Evolutionary conservation across 2,888 invertebrate species (phyloP), one percentile per base, ranked within the genome.

Genomic region (Torymus auratus): DNA sequence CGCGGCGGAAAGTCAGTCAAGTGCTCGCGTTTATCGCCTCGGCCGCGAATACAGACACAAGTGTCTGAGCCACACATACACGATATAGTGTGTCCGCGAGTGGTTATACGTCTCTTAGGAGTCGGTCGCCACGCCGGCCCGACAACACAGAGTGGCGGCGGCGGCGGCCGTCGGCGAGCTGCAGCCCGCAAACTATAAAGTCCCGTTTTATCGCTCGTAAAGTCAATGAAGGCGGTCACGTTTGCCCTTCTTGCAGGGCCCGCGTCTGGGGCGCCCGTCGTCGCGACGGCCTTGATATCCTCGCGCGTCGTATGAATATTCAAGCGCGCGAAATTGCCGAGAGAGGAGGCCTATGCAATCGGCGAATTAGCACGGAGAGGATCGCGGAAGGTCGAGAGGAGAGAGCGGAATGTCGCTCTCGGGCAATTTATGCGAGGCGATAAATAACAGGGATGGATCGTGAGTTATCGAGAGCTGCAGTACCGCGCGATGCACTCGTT

Each of bases 151-250:
- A 41, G 41, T 1, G 7, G 7, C 41, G 28, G 28, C 28, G 50
- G n/a, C 58, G 70, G 61, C 3, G 23, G 5, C 50, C 68, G 55
- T 28, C 52, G 81, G 76, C 75, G 77, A 83, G 76, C 82, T 81
- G 78, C 84, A 41, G 41, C 79, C 77, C 83, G 86, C 87, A 85
- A 88, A 86, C 89, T 86, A 87, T 90, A 89, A 89, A 89, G 86
- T 85, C 84, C 85, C 86, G 87, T 87, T 89, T 89, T 88, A 90
- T 86, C 85, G 89, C 75, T 88, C 90, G 88, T 90, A 90, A 90
- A 90, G 86, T 85, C 88, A 87, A 89, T 86, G 88, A 88, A 89
- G 82, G 87, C 87, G 86, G 88, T 88, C 88, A 87, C 89, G 88
- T 89, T 88, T 86, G 87, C 88, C 87, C 88, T 87, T 86, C 85